Conservation (phyloP, 2,888 invertebrate species). For the Drosophila lacicola region DNA sequence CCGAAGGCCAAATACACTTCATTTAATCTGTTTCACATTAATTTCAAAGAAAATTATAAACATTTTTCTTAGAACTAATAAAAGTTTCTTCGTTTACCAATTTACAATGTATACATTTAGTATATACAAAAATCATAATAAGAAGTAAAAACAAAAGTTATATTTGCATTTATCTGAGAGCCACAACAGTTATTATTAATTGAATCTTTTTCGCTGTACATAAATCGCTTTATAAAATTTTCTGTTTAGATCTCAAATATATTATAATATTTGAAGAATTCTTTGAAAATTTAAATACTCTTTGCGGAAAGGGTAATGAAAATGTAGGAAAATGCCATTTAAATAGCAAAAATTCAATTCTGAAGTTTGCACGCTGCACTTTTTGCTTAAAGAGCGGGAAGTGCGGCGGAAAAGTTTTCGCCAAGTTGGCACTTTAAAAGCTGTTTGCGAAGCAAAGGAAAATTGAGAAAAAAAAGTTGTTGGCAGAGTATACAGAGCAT, state of each 20-base stretch:
- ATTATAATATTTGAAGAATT: neutral
- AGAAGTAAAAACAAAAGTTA: too few relatives aligned
- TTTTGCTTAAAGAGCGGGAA: slow-evolving; percentile 38
- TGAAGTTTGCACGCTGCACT: slow-evolving; percentile 44
- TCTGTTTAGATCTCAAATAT: neutral
- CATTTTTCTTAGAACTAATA: too few relatives aligned
- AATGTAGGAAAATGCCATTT: slow-evolving; percentile 43
- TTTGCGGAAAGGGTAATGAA: slow-evolving; percentile 8
- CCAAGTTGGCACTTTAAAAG: slow-evolving; percentile 78
- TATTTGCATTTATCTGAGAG: too few relatives aligned
- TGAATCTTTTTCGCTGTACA: too few relatives aligned
- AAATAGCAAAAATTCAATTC: slow-evolving; percentile 57
- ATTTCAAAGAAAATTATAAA: too few relatives aligned
- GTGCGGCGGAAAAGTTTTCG: slow-evolving; percentile 55
- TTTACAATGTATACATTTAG: too few relatives aligned
- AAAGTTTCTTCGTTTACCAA: too few relatives aligned
- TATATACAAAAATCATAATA: too few relatives aligned
- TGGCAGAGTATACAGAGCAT: slow-evolving; percentile 38
- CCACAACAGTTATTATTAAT: too few relatives aligned
- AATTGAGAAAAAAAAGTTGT: slow-evolving; percentile 29
- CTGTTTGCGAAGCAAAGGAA: slow-evolving; percentile 52
- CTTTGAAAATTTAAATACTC: neutral
- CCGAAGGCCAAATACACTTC: slow-evolving; percentile 10
- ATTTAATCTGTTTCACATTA: neutral
- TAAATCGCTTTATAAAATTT: too few relatives aligned